Evolutionary conservation across 2,888 invertebrate genomes (phyloP).

Genomic region (Panopea generosa): DNA sequence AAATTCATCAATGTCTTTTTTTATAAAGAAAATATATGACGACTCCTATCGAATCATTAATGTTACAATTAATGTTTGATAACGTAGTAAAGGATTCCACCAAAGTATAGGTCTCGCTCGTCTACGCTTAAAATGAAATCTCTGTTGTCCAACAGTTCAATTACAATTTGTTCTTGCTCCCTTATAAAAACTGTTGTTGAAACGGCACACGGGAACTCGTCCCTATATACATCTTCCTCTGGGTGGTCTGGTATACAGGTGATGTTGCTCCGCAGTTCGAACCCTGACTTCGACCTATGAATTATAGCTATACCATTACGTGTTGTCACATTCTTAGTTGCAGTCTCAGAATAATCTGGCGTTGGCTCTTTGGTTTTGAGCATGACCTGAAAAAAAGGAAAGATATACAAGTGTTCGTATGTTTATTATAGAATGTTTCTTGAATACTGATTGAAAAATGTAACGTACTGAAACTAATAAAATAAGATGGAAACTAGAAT

Average conservation of each 20-base stretch:
- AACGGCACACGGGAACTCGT: constrained; percentile 13
- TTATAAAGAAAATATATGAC: too few species aligned
- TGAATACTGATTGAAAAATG: too few species aligned
- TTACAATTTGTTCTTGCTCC: background rate
- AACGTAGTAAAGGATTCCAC: constrained; percentile 8
- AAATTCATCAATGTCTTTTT: too few species aligned
- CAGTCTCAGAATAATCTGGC: background rate
- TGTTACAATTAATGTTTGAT: background rate
- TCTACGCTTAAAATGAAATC: background rate
- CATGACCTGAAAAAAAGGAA: too few species aligned
- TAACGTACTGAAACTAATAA: too few species aligned
- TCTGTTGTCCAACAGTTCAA: constrained; percentile 5
- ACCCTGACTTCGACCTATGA: constrained; percentile 11
- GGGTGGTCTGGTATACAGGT: background rate
- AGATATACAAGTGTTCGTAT: too few species aligned
- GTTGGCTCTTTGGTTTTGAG: too few species aligned
- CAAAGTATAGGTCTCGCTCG: constrained; percentile 16
- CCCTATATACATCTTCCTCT: background rate
- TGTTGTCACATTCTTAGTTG: constrained; percentile 4
- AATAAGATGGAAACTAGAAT: too few species aligned
- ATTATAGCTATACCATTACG: constrained; percentile 18
- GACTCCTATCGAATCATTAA: too few species aligned
- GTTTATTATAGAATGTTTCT: too few species aligned
- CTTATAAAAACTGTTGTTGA: constrained; percentile 14
- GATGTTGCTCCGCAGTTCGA: constrained; percentile 19